These are phyloP conservation scores for Acanthiza pusilla DNA, from an alignment of 2,797 vertebrate genomes.

Conservation along the genomic window DNA sequence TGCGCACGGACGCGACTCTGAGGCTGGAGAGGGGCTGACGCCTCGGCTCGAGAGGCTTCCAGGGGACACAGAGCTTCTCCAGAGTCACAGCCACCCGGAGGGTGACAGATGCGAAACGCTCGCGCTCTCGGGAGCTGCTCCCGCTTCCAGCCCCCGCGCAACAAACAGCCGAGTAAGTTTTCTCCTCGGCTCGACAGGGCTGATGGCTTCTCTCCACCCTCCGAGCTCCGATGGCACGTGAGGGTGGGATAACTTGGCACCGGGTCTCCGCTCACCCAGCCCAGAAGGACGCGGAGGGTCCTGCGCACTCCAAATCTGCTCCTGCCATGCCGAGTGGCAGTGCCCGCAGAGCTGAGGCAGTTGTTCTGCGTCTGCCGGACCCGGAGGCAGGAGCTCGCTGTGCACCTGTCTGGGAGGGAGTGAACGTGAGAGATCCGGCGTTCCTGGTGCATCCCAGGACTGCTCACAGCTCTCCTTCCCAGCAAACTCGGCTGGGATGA, in stretches of 20 bases:
- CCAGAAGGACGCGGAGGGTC: neutral
- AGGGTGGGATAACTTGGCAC: neutral
- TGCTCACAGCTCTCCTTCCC: neutral
- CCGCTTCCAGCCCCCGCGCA: neutral
- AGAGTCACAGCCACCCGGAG: neutral
- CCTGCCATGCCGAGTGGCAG: neutral
- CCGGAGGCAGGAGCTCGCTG: neutral
- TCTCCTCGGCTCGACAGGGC: neutral
- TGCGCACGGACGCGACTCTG: neutral
- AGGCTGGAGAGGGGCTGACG: neutral
- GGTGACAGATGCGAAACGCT: neutral
- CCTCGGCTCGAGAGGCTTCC: neutral
- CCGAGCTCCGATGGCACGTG: neutral
- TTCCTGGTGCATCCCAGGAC: neutral
- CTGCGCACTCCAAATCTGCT: neutral
- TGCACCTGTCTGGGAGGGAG: neutral
- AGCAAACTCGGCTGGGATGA: neutral
- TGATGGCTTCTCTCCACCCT: neutral
- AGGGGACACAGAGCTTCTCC: neutral
- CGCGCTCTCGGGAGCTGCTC: neutral
- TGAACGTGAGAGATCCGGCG: neutral
- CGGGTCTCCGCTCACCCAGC: neutral
- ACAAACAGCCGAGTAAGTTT: conserved; percentile 41
- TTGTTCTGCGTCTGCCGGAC: neutral
- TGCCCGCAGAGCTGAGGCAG: neutral